Conservation (phyloP, 2,113 vertebrate genomes). For the Neolamprologus falcicula region DNA sequence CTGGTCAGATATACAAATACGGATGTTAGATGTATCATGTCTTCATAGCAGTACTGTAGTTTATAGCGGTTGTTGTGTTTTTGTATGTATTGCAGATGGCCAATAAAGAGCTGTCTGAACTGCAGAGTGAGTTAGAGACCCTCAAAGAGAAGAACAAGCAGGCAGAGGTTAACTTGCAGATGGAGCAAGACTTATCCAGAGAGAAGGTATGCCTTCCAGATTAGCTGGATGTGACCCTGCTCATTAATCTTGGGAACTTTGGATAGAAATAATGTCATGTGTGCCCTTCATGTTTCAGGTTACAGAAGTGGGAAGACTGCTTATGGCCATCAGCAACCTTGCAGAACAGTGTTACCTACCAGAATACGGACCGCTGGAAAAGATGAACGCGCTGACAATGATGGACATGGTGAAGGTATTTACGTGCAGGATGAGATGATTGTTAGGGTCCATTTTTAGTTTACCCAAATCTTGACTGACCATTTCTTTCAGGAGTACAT, state of each 20-base stretch:
- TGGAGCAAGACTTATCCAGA: constrained; percentile 51
- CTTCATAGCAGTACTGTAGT: neutral
- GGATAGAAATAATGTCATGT: neutral
- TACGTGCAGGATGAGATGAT: neutral
- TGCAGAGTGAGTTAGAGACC: constrained; percentile 61
- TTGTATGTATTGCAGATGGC: constrained; percentile 34
- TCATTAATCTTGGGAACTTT: neutral
- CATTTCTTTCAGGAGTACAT: constrained; percentile 68
- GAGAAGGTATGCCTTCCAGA: constrained; percentile 49
- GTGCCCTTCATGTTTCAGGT: constrained; percentile 40
- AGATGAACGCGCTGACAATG: constrained; percentile 50
- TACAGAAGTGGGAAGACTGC: constrained; percentile 52
- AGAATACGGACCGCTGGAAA: constrained; percentile 31
- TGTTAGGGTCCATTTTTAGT: neutral
- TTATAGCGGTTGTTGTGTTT: neutral
- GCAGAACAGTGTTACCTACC: constrained; percentile 67
- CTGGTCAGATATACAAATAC: constrained; percentile 27
- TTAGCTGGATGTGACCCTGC: neutral
- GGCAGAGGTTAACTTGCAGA: constrained; percentile 45
- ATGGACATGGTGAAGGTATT: constrained; percentile 74
- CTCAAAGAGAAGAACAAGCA: constrained; percentile 57
- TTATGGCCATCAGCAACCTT: constrained; percentile 59
- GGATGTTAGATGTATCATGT: neutral
- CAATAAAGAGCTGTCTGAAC: constrained; percentile 64
- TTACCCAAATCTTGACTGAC: neutral